Evolutionary conservation across 2,113 vertebrate species (phyloP).

Genomic region (Pomatostomus ruficeps): DNA sequence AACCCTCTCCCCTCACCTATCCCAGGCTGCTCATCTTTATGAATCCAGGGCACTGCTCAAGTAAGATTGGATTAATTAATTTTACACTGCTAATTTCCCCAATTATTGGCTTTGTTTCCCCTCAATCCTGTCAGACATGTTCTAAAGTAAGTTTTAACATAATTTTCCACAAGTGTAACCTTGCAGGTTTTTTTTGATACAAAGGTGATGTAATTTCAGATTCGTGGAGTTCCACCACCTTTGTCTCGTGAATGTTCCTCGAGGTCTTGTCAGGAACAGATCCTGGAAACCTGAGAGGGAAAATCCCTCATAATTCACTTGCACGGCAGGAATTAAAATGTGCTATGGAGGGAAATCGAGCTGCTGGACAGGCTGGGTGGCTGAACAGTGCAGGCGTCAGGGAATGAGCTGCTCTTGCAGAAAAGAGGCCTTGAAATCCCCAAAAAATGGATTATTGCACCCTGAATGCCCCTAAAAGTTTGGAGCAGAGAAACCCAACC

Average conservation of each 20-base stretch:
- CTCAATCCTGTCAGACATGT: not conserved
- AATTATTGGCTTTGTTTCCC: not conserved
- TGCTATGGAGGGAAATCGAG: not conserved
- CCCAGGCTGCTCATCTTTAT: not conserved
- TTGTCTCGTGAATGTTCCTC: not conserved
- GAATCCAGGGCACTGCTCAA: not conserved
- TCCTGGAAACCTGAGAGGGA: not conserved
- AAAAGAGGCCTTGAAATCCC: not conserved
- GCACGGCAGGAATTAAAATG: not conserved
- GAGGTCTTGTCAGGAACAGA: not conserved
- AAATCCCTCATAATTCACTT: not conserved
- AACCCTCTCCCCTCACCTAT: too few species aligned
- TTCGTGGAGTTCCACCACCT: not conserved
- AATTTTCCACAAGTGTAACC: not conserved
- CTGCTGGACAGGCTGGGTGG: not conserved
- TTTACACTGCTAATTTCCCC: not conserved
- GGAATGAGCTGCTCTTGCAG: not conserved
- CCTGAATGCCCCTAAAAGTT: not conserved
- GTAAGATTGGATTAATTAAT: not conserved
- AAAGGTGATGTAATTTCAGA: not conserved
- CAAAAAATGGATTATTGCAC: not conserved
- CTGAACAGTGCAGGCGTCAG: not conserved
- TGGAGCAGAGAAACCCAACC: not conserved
- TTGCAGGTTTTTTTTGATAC: not conserved
- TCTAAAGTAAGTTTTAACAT: not conserved